These are phyloP conservation scores for Caenorhabditis remanei DNA, from an alignment of 1,140 invertebrate species.

Conservation along the genomic window DNA sequence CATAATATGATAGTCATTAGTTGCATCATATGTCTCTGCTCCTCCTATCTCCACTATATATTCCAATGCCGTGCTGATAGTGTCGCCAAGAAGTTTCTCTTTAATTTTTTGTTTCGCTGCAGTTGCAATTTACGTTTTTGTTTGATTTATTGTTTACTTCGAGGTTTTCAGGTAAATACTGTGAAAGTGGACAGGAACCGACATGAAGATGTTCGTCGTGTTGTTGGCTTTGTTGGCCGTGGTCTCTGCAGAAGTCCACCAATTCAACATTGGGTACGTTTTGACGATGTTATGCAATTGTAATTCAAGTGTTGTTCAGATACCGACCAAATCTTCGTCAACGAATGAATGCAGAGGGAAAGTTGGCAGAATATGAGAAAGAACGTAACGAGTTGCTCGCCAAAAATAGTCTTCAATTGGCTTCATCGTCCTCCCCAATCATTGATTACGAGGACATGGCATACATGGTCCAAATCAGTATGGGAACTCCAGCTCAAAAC, in stretches of 20 bases:
- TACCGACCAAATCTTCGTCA: slow-evolving; percentile 48
- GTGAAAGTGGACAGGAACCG: background rate
- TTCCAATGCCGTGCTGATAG: slow-evolving; percentile 33
- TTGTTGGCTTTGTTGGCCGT: slow-evolving; percentile 16
- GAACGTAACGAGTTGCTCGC: slow-evolving; percentile 13
- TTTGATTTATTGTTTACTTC: background rate
- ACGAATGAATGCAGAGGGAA: slow-evolving; percentile 28
- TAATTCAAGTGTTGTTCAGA: background rate
- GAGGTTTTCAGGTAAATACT: background rate
- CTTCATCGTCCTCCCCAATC: slow-evolving; percentile 24
- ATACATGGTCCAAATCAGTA: slow-evolving; percentile 61
- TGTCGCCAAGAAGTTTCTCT: background rate
- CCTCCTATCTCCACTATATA: slow-evolving; percentile 44
- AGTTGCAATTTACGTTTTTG: background rate
- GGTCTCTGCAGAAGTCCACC: slow-evolving; percentile 51
- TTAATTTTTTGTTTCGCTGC: background rate
- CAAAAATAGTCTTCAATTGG: slow-evolving; percentile 32
- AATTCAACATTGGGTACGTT: slow-evolving; percentile 42
- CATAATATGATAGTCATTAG: slow-evolving; percentile 51
- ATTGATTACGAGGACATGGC: slow-evolving; percentile 64
- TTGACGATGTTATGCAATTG: background rate
- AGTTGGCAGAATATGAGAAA: slow-evolving; percentile 56
- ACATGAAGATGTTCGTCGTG: background rate
- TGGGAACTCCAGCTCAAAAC: slow-evolving; percentile 59
- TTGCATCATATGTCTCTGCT: slow-evolving; percentile 54